Conservation (phyloP, 2,797 vertebrate species). For the Smutsia temminckii region DNA sequence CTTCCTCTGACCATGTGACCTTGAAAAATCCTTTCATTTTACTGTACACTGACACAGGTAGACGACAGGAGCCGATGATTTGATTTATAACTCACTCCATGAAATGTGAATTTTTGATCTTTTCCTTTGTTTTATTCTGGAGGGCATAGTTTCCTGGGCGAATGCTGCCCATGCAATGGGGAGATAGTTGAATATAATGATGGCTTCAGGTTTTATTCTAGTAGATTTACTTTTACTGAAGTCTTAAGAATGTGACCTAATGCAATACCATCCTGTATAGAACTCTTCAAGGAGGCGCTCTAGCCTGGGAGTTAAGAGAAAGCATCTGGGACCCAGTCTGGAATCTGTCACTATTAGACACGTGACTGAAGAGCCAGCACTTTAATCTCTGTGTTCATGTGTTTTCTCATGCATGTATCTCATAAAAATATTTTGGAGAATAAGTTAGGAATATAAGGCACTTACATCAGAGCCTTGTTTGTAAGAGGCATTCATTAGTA, state of each 20-base stretch:
- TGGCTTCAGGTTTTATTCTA: not conserved
- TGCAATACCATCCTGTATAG: accelerated
- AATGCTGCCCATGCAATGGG: not conserved
- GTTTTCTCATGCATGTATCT: not conserved
- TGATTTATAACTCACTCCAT: not conserved
- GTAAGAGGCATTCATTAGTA: not conserved
- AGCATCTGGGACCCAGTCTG: not conserved
- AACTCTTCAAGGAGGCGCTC: not conserved
- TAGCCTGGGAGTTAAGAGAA: not conserved
- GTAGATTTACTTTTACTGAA: not conserved
- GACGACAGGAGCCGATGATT: not conserved
- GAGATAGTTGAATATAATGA: not conserved
- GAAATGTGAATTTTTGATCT: not conserved
- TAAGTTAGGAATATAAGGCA: not conserved
- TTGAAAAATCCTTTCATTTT: not conserved
- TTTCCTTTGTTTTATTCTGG: not conserved
- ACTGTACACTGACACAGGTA: not conserved
- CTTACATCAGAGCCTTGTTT: not conserved
- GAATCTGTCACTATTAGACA: not conserved
- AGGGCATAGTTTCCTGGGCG: not conserved
- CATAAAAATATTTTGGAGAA: not conserved
- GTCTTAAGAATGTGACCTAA: not conserved
- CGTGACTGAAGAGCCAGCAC: not conserved
- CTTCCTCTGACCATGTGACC: not conserved
- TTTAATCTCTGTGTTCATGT: not conserved